A percentile compares a stretch with the other conserved stretches of the same genome.
Evolutionary conservation across 2,888 invertebrate species (phyloP).

Genomic region (Zonitis immaculata): DNA sequence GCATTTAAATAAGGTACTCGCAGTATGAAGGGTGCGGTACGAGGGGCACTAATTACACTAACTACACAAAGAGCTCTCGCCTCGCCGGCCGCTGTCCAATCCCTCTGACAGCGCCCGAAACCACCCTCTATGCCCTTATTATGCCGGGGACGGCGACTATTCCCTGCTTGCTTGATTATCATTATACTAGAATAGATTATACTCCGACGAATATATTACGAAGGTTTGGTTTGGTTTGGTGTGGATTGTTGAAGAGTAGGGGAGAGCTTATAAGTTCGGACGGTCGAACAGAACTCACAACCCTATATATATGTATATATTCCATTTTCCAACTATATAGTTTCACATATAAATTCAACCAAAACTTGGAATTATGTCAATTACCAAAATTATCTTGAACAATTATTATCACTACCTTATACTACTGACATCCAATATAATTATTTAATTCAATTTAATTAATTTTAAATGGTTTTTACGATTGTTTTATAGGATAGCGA

Average conservation of each 20-base stretch:
- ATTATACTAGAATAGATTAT: slow-evolving; percentile 49
- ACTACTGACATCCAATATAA: too few relatives aligned
- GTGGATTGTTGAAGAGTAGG: neutral
- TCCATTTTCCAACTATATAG: neutral
- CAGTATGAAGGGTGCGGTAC: slow-evolving; percentile 34
- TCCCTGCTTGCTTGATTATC: slow-evolving; percentile 47
- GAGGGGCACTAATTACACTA: slow-evolving; percentile 51
- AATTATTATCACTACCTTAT: too few relatives aligned
- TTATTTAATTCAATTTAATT: too few relatives aligned
- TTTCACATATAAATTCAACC: neutral
- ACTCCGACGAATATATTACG: slow-evolving; percentile 38
- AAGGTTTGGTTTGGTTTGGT: slow-evolving; percentile 3
- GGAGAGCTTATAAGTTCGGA: too few relatives aligned
- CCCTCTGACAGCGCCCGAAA: slow-evolving; percentile 25
- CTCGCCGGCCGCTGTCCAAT: slow-evolving; percentile 49
- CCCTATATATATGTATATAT: neutral
- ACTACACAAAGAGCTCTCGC: slow-evolving; percentile 53
- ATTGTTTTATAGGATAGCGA: slow-evolving; percentile 58
- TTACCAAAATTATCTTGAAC: neutral
- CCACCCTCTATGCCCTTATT: slow-evolving; percentile 38
- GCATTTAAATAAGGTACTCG: slow-evolving; percentile 77
- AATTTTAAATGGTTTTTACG: too few relatives aligned
- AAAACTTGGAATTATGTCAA: neutral
- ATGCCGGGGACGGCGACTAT: slow-evolving; percentile 41
- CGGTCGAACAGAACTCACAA: neutral